Evolutionary conservation across 2,797 vertebrate species (phyloP).

Genomic region (Sebastolobus alascanus): DNA sequence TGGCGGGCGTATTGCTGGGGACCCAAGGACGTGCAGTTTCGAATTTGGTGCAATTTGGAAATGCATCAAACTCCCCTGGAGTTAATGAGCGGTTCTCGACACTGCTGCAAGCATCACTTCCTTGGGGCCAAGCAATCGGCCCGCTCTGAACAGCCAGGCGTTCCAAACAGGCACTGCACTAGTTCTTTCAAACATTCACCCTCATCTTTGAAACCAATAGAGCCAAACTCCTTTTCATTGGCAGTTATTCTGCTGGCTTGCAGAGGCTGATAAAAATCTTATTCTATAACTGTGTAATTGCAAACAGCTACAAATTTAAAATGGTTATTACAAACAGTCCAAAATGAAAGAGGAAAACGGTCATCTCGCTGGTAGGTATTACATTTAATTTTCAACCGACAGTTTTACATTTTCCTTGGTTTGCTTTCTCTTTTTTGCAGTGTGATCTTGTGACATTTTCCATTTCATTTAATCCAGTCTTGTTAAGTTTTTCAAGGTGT

Average conservation of each 20-base stretch:
- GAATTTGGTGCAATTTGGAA: too few relatives aligned
- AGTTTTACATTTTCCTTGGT: conserved; percentile 30
- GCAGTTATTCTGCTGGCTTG: background rate
- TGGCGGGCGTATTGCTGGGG: too few relatives aligned
- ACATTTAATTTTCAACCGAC: conserved; percentile 17
- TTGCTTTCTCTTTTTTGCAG: conserved; percentile 14
- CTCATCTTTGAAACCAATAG: conserved; percentile 16
- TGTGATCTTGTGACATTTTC: conserved; percentile 23
- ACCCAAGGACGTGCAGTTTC: too few relatives aligned
- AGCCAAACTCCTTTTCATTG: background rate
- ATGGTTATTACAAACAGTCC: background rate
- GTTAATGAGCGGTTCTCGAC: too few relatives aligned
- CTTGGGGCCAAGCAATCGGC: too few relatives aligned
- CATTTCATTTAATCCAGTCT: conserved; percentile 22
- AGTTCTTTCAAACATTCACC: conserved; percentile 17
- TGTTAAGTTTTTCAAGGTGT: conserved; percentile 28
- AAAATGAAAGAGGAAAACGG: conserved; percentile 12
- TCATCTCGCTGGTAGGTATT: background rate
- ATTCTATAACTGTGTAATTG: background rate
- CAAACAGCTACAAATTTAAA: conserved; percentile 20
- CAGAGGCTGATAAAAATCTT: conserved; percentile 5
- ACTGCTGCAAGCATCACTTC: too few relatives aligned
- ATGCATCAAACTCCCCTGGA: too few relatives aligned
- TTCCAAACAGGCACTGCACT: too few relatives aligned
- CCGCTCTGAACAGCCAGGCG: too few relatives aligned